Evolutionary conservation across 1,140 invertebrate species (phyloP).

Genomic region (Neoseiulus cucumeris): DNA sequence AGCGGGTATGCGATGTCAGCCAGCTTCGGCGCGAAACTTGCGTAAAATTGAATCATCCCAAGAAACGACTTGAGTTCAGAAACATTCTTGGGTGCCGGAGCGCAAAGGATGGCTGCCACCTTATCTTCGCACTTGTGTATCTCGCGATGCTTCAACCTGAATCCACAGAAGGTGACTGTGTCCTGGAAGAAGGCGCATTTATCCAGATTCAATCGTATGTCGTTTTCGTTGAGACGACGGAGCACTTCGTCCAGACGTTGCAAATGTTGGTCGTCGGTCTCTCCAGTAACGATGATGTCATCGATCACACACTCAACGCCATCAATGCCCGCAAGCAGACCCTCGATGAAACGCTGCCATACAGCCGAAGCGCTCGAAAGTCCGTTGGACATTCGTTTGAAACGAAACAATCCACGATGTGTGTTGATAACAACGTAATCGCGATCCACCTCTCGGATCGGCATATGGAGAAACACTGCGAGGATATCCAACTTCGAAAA

Average conservation of each 20-base stretch:
- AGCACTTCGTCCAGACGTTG: not conserved
- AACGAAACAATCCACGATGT: not conserved
- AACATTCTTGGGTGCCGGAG: constrained; percentile 12
- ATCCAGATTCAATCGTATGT: not conserved
- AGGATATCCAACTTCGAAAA: no score
- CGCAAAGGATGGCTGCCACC: constrained; percentile 1
- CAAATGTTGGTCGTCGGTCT: not conserved
- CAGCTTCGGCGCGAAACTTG: constrained; percentile 28
- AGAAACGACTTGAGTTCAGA: constrained; percentile 14
- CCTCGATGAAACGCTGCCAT: not conserved
- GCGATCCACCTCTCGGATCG: not conserved
- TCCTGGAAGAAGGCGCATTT: not conserved
- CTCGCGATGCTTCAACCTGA: not conserved
- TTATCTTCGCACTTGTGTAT: not conserved
- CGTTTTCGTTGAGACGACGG: not conserved
- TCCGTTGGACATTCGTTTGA: not conserved
- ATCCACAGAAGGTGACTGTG: not conserved
- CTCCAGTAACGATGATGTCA: not conserved
- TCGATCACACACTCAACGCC: not conserved
- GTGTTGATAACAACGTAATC: not conserved
- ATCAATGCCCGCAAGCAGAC: not conserved
- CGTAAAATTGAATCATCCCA: constrained; percentile 25
- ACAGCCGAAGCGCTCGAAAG: not conserved
- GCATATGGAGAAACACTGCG: not conserved
- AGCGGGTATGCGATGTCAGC: constrained; percentile 25